These are phyloP conservation scores for Catajapyx aquilonaris DNA, from an alignment of 1,140 invertebrate genomes.

Conservation along the genomic window DNA sequence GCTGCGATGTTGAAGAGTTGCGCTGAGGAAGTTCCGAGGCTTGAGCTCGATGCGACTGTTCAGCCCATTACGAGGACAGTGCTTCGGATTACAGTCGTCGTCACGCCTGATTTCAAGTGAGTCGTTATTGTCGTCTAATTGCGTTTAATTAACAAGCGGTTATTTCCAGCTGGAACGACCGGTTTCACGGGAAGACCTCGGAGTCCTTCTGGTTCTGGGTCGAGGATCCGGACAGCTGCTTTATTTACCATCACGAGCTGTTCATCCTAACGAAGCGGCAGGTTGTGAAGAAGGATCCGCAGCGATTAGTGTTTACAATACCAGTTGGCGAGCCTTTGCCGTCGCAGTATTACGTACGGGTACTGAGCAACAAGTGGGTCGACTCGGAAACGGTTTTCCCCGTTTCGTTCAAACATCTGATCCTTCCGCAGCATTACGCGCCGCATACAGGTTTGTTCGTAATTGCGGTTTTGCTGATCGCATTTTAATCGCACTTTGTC, in stretches of 20 bases:
- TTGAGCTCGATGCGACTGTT: slow-evolving; percentile 61
- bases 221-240: slow-evolving; percentile 80
- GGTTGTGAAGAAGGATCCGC: slow-evolving; percentile 41
- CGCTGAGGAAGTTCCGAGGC: slow-evolving; percentile 59
- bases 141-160: too few relatives aligned
- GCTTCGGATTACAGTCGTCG: slow-evolving; percentile 60
- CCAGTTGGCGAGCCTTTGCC: slow-evolving; percentile 80
- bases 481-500: slow-evolving; percentile 4
- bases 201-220: slow-evolving; percentile 97
- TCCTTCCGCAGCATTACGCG: slow-evolving; percentile 78
- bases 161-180: slow-evolving; percentile 56
- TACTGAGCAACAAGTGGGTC: slow-evolving; percentile 78
- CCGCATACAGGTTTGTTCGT: slow-evolving; percentile 82
- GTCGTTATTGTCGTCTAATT: slow-evolving; percentile 14
- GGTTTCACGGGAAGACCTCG: slow-evolving; percentile 61
- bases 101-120: slow-evolving; percentile 59
- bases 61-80: slow-evolving; percentile 92
- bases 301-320: slow-evolving; percentile 86
- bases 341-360: slow-evolving; percentile 73
- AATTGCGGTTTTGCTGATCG: background rate
- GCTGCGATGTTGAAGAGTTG: slow-evolving; percentile 60
- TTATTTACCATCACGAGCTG: slow-evolving; percentile 91
- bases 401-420: slow-evolving; percentile 71
- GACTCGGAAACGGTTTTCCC: slow-evolving; percentile 49
- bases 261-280: slow-evolving; percentile 74